These are phyloP conservation scores for Tenualosa ilisha DNA, from an alignment of 2,797 vertebrate genomes.

Conservation along the genomic window DNA sequence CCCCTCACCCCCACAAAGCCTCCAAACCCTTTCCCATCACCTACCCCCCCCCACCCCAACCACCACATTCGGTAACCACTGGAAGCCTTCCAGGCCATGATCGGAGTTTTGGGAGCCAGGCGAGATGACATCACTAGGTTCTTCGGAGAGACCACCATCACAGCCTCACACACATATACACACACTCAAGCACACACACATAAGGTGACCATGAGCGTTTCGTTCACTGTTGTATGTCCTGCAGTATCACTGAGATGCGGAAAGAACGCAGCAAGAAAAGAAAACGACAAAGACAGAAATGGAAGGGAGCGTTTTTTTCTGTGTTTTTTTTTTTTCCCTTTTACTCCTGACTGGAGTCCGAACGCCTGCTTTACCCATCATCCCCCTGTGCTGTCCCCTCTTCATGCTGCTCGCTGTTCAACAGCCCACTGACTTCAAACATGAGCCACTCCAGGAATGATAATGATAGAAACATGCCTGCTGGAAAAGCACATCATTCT, in stretches of 20 bases:
- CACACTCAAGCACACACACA: background rate
- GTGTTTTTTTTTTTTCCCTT: background rate
- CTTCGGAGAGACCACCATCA: slow-evolving; percentile 20
- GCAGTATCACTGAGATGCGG: slow-evolving; percentile 4
- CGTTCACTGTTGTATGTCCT: background rate
- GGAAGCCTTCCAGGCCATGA: background rate
- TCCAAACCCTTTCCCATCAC: slow-evolving; percentile 13
- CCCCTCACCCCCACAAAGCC: slow-evolving; percentile 26
- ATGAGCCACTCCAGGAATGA: slow-evolving; percentile 81
- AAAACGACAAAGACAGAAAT: slow-evolving; percentile 47
- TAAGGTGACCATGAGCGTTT: background rate
- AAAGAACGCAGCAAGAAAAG: slow-evolving; percentile 24
- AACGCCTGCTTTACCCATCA: slow-evolving; percentile 77
- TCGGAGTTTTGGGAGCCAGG: slow-evolving; percentile 8
- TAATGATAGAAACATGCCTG: slow-evolving; percentile 82
- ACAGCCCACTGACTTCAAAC: slow-evolving; percentile 76
- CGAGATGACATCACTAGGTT: slow-evolving; percentile 28
- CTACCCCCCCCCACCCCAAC: background rate
- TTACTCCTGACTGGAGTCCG: slow-evolving; percentile 46
- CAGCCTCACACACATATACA: slow-evolving; percentile 8
- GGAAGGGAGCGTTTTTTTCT: background rate
- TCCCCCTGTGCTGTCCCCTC: slow-evolving; percentile 53
- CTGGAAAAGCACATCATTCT: slow-evolving; percentile 69
- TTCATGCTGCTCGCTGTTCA: slow-evolving; percentile 67
- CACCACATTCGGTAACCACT: slow-evolving; percentile 12